A percentile compares a stretch with the other conserved stretches of the same genome.
Evolutionary conservation across 2,797 vertebrate genomes (phyloP).

Genomic region (Bovichtus variegatus): DNA sequence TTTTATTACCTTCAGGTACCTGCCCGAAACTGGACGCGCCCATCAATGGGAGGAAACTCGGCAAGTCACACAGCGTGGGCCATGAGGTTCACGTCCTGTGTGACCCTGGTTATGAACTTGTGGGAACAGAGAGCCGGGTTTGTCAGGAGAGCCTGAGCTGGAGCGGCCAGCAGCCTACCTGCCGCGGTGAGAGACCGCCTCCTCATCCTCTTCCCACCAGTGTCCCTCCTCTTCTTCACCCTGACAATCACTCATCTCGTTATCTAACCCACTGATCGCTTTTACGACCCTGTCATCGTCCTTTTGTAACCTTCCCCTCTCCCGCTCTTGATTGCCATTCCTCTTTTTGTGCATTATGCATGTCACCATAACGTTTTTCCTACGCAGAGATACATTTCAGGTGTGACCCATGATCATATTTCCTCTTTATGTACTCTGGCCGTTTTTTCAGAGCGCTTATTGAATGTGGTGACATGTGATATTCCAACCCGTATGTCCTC

Average conservation of each 20-base stretch:
- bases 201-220: conserved; percentile 11
- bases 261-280: conserved; percentile 67
- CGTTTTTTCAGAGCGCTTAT: conserved; percentile 50
- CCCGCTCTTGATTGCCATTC: conserved; percentile 27
- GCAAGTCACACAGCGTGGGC: conserved; percentile 78
- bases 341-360: conserved; percentile 50
- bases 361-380: conserved; percentile 55
- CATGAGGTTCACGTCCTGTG: conserved; percentile 92
- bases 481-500: conserved; percentile 56
- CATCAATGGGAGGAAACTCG: conserved; percentile 86
- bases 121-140: conserved; percentile 86
- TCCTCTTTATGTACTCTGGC: conserved; percentile 59
- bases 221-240: conserved; percentile 17
- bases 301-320: conserved; percentile 49
- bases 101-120: conserved; percentile 83
- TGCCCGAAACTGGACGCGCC: conserved; percentile 84
- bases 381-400: conserved; percentile 59
- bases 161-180: conserved; percentile 87
- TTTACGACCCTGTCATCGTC: conserved; percentile 64
- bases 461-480: conserved; percentile 61
- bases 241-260: conserved; percentile 52
- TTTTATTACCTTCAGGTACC: conserved; percentile 72
- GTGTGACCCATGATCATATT: conserved; percentile 65
- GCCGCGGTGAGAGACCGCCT: conserved; percentile 81
- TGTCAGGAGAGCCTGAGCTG: conserved; percentile 88